A percentile compares a stretch with the other conserved stretches of the same genome.
phyloP scores from a whole-genome alignment of 2,888 invertebrate species.

The Fissipunctia ypsillon region DNA sequence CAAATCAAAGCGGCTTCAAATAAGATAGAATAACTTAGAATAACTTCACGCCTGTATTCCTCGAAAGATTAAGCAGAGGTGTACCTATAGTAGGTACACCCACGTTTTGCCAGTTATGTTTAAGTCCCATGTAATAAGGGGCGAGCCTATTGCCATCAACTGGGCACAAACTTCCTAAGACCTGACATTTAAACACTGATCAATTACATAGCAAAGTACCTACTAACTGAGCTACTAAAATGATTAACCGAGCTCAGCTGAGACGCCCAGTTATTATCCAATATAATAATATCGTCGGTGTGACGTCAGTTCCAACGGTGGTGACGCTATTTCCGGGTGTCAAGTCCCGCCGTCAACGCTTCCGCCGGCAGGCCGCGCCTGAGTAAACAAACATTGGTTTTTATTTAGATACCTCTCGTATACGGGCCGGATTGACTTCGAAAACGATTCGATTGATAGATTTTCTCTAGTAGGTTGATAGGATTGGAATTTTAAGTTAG shows the following conservation, averaged over 20 bases:
- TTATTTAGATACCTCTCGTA: slow-evolving; percentile 55
- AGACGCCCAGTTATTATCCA: slow-evolving; percentile 41
- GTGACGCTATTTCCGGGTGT: slow-evolving; percentile 81
- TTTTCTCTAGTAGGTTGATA: background rate
- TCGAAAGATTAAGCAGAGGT: too few relatives aligned
- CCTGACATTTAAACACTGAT: background rate
- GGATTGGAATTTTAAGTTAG: background rate
- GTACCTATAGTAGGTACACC: too few relatives aligned
- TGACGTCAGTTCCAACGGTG: slow-evolving; percentile 73
- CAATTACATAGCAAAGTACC: slow-evolving; percentile 1
- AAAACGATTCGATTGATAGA: slow-evolving; percentile 6
- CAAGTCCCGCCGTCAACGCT: slow-evolving; percentile 75
- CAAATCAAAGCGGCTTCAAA: background rate
- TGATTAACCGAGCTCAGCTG: background rate
- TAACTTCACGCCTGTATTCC: too few relatives aligned
- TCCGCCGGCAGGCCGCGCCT: slow-evolving; percentile 66
- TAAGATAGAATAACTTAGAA: too few relatives aligned
- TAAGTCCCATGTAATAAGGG: too few relatives aligned
- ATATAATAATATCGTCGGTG: slow-evolving; percentile 70
- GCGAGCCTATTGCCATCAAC: too few relatives aligned
- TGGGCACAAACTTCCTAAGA: too few relatives aligned
- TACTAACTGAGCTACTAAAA: background rate
- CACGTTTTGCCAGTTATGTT: too few relatives aligned
- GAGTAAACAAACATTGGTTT: slow-evolving; percentile 61
- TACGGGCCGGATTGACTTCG: slow-evolving; percentile 11